These are phyloP conservation scores for Platygyra sinensis DNA, from an alignment of 64 coral and sea anemone genomes.

Conservation along the genomic window DNA sequence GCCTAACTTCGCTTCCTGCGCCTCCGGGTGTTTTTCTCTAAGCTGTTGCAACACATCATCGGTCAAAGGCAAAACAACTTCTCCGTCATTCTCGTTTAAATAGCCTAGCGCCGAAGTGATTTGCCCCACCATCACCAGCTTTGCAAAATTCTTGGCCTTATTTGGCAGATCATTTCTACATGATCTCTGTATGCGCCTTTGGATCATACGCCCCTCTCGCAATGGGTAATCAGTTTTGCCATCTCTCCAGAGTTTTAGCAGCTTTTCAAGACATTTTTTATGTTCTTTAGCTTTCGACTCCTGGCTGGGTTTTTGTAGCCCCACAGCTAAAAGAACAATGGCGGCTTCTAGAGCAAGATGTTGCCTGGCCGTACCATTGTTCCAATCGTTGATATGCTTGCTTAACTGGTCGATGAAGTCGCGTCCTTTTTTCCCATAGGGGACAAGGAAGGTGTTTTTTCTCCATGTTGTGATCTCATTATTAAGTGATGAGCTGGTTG, in stretches of 20 bases:
- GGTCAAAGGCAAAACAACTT: too few relatives aligned
- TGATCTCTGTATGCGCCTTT: not conserved
- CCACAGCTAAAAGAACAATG: slow-evolving; percentile 8
- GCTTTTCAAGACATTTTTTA: slow-evolving; percentile 27
- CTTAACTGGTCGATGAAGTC: slow-evolving; percentile 24
- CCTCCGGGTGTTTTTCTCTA: too few relatives aligned
- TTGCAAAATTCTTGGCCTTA: slow-evolving; percentile 1
- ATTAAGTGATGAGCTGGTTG: slow-evolving; percentile 1
- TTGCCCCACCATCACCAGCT: not conserved
- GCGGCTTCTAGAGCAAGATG: slow-evolving; percentile 16
- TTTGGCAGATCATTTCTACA: not conserved
- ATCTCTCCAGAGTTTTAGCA: slow-evolving; percentile 40
- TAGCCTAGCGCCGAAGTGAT: not conserved
- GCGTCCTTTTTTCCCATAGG: not conserved
- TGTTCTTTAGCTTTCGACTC: not conserved
- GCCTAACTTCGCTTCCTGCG: too few relatives aligned
- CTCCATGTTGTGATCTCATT: slow-evolving; percentile 6
- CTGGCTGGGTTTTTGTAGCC: slow-evolving; percentile 19
- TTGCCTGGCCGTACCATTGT: not conserved
- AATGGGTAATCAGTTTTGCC: slow-evolving; percentile 47
- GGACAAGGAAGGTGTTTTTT: too few relatives aligned
- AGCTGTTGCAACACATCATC: too few relatives aligned
- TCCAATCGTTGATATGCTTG: too few relatives aligned
- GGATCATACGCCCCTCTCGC: too few relatives aligned
- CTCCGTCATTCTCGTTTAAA: not conserved